A percentile compares a stretch with the other conserved stretches of the same genome.
Evolutionary conservation across 2,888 invertebrate genomes (phyloP).

Genomic region (Halictus quadricinctus): DNA sequence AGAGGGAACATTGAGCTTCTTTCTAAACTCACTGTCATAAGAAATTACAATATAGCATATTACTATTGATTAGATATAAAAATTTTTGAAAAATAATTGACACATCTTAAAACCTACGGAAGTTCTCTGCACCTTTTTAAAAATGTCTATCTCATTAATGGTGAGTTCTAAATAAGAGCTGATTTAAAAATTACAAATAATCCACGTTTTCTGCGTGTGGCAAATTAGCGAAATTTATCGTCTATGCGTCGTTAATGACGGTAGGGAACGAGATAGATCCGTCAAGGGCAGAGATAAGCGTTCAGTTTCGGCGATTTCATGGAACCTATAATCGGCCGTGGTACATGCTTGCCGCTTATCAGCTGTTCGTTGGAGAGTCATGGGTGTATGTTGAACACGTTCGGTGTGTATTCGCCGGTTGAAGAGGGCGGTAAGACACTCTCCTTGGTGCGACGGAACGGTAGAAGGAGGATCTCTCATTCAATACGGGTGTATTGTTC

Average conservation of each 20-base stretch:
- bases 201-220: not conserved
- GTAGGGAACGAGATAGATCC: constrained; percentile 3
- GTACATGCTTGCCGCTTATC: constrained; percentile 54
- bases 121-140: too few species aligned
- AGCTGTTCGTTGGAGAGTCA: constrained; percentile 36
- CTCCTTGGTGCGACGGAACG: constrained; percentile 61
- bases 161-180: not conserved
- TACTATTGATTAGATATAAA: too few species aligned
- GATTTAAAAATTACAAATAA: too few species aligned
- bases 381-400: constrained; percentile 51
- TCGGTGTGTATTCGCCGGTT: constrained; percentile 51
- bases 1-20: too few species aligned
- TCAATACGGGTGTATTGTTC: constrained; percentile 83
- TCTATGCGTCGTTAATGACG: not conserved
- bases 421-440: constrained; percentile 71
- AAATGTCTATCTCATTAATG: too few species aligned
- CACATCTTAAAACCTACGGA: too few species aligned
- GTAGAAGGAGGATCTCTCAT: constrained; percentile 74
- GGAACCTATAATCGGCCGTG: constrained; percentile 59
- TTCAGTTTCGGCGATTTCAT: constrained; percentile 48
- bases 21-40: too few species aligned
- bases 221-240: not conserved
- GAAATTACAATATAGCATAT: too few species aligned
- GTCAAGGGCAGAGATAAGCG: constrained; percentile 37
- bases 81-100: too few species aligned